Percentiles rank a stretch among this genome's conserved stretches.
phyloP scores from a whole-genome alignment of 2,113 vertebrate genomes.

The Ellobius talpinus region DNA sequence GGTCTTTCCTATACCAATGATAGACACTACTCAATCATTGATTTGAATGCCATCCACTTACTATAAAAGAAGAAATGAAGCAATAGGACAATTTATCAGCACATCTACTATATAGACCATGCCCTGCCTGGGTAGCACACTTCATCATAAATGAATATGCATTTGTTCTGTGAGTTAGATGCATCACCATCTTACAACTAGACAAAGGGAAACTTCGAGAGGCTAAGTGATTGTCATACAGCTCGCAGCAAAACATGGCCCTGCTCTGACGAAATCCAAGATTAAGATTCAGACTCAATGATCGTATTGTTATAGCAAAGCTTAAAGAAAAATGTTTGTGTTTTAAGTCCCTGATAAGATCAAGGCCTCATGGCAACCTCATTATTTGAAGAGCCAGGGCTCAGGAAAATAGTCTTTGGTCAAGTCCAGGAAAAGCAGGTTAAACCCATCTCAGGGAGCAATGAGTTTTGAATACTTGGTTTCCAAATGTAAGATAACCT shows the following conservation, averaged over 20 bases:
- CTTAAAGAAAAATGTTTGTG: constrained; percentile 48
- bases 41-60: neutral
- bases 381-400: constrained; percentile 43
- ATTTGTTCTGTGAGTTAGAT: neutral
- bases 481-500: constrained; percentile 74
- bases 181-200: constrained; percentile 13
- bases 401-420: constrained; percentile 49
- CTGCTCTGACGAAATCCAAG: constrained; percentile 7
- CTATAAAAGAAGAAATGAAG: neutral
- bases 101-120: neutral
- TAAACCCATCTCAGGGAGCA: constrained; percentile 50
- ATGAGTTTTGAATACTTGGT: constrained; percentile 41
- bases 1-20: neutral
- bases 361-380: neutral
- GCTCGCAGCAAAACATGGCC: neutral
- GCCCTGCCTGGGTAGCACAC: neutral
- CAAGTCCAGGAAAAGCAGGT: constrained; percentile 46
- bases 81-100: neutral
- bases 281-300: constrained; percentile 21
- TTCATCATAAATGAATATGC: neutral
- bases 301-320: constrained; percentile 9
- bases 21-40: constrained; percentile 7
- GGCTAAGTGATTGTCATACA: neutral
- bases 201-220: constrained; percentile 27
- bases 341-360: constrained; percentile 52